phyloP scores from a whole-genome alignment of 1,140 invertebrate genomes.

The Acyrthosiphon pisum region DNA sequence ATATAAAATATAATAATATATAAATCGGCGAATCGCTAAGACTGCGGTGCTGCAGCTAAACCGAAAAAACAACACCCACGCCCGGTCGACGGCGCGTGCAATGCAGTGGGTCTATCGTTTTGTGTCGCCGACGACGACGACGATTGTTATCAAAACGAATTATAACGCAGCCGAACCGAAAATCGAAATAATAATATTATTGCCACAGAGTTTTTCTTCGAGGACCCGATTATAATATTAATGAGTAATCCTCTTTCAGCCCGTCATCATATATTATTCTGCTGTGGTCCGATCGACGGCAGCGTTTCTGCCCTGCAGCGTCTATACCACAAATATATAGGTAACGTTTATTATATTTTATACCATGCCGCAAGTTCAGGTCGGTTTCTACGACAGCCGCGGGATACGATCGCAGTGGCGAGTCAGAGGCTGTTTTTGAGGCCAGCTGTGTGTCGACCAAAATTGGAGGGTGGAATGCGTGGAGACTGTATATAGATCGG shows the following conservation, averaged over 20 bases:
- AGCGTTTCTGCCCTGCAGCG: too few species aligned
- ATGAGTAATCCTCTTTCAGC: neutral
- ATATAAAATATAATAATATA: neutral
- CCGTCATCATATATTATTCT: neutral
- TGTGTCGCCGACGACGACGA: neutral
- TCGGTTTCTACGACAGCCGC: neutral
- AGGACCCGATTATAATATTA: neutral
- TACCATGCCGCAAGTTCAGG: neutral
- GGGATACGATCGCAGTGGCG: too few species aligned
- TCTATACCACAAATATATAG: neutral
- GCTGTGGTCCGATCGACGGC: neutral
- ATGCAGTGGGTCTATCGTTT: constrained; percentile 24
- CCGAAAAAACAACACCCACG: constrained; percentile 53
- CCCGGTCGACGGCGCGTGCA: neutral
- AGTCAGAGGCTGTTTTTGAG: too few species aligned
- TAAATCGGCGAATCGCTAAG: constrained; percentile 13
- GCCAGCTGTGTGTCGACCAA: too few species aligned
- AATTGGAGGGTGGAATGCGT: too few species aligned
- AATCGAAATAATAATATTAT: constrained; percentile 37
- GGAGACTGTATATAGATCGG: too few species aligned
- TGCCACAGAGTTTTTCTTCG: neutral
- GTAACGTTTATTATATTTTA: neutral
- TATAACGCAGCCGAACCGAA: neutral
- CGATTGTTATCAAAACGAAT: constrained; percentile 52
- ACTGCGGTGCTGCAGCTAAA: constrained; percentile 31